Evolutionary conservation across 2,888 invertebrate genomes (phyloP).

Genomic region (Harpalus rufipes): DNA sequence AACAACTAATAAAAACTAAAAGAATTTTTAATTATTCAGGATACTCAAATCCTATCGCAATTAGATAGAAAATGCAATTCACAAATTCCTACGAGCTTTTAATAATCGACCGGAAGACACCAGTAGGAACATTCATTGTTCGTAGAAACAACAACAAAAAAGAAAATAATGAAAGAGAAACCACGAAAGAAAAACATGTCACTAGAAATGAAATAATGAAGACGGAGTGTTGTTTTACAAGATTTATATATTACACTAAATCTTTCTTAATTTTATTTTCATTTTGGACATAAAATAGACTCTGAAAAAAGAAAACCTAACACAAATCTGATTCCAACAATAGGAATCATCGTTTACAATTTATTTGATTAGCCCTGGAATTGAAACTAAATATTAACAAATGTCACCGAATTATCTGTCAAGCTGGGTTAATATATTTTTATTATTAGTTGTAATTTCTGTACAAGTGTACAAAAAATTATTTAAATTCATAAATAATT

Average conservation of each 20-base stretch:
- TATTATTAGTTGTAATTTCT: too few species aligned
- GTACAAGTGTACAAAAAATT: too few species aligned
- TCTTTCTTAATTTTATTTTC: conserved; percentile 42
- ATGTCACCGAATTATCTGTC: too few species aligned
- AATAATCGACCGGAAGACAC: neutral
- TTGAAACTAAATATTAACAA: too few species aligned
- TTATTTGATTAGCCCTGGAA: too few species aligned
- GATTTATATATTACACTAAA: conserved; percentile 44
- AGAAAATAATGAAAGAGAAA: conserved; percentile 33
- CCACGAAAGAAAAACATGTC: conserved; percentile 51
- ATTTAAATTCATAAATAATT: too few species aligned
- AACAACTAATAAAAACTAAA: neutral
- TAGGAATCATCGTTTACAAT: too few species aligned
- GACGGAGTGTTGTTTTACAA: conserved; percentile 44
- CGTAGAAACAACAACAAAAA: conserved; percentile 9
- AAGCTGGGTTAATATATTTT: too few species aligned
- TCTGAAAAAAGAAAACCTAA: neutral
- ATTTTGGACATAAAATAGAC: conserved; percentile 7
- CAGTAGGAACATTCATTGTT: conserved; percentile 8
- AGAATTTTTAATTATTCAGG: neutral
- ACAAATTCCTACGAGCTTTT: conserved; percentile 13
- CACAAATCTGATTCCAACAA: too few species aligned
- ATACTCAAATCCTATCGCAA: neutral
- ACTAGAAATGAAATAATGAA: conserved; percentile 59
- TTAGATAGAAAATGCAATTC: neutral